A percentile compares a stretch with the other conserved stretches of the same genome.
These are phyloP conservation scores for Dione juno DNA, from an alignment of 2,888 invertebrate genomes.

Conservation along the genomic window DNA sequence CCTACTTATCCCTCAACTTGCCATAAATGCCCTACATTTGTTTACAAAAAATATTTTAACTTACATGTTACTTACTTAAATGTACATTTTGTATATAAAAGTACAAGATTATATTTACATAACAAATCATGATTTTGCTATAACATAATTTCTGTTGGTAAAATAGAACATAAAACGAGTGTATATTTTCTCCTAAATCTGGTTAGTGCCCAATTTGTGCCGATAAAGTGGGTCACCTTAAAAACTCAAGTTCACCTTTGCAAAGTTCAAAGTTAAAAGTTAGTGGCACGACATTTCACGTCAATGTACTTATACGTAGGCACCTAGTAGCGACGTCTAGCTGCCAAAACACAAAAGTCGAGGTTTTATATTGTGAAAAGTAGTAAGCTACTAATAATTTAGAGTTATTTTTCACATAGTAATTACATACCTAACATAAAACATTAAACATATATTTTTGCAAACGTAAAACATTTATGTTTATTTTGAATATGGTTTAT, in stretches of 20 bases:
- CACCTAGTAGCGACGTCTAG: constrained; percentile 6
- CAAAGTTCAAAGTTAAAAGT: constrained; percentile 32
- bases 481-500: too few species aligned
- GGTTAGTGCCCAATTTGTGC: constrained; percentile 7
- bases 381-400: too few species aligned
- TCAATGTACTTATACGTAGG: constrained; percentile 5
- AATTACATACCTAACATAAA: too few species aligned
- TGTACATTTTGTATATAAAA: neutral
- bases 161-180: neutral
- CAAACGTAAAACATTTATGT: too few species aligned
- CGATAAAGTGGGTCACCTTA: constrained; percentile 21
- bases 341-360: neutral
- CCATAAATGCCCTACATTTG: too few species aligned
- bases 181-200: constrained; percentile 1
- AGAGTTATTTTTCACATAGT: too few species aligned
- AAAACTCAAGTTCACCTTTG: constrained; percentile 30
- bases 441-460: too few species aligned
- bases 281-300: constrained; percentile 27
- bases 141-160: neutral
- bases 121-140: neutral
- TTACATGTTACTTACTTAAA: neutral
- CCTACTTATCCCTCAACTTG: neutral
- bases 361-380: neutral
- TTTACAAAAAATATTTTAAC: too few species aligned
- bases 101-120: neutral